Base-by-base conservation (phyloP, 1,140 invertebrate genomes). In the Limonius californicus region DNA sequence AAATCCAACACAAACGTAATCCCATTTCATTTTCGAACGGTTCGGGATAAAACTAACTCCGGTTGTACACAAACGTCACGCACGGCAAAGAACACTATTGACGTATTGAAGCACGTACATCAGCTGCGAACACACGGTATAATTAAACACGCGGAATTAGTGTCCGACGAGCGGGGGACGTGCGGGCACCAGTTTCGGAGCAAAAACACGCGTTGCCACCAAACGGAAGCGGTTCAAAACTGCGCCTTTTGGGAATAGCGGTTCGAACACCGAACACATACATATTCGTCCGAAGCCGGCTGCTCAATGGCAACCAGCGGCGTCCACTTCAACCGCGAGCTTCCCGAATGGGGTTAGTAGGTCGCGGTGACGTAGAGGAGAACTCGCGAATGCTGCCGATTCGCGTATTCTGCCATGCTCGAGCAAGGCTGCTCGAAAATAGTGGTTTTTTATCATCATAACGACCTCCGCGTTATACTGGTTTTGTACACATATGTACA, bases 311-410 rank as follows among this genome's bases (percentile, higher is more conserved):
- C 30, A 21, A 20, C 53, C 45, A 23, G 59, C 57, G 50, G 62
- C 54, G 64, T 39, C 65, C 20, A 54, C 27, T 21, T 43, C 35
- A 32, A 60, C 11, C 68, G 71, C 70, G 71, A 73, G 72, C 70
- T 68, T 72, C 65, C 64, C 70, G 61, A 74, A 71, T 72, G 72
- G 66, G 73, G 73, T 74, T 73, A 74, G 70, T 74, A 74, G 73
- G 73, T 74, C 72, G 73, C 66, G 61, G 64, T 74, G 73, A 72
- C 70, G 71, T 69, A 71, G 67, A 68, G 59, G n/a, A 56, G 62
- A 59, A 70, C 64, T 61, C 60, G 69, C 70, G 69, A 70, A 72
- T 59, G 65, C 59, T 55, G 53, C 62, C 72, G 70, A 71, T 66
- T 66, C 60, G 62, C 62, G 18, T 50, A 50, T 50, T 50, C 16